A percentile compares a stretch with the other conserved stretches of the same genome.
These are phyloP conservation scores for Drosophila subquinaria DNA, from an alignment of 2,888 invertebrate genomes.

Conservation along the genomic window DNA sequence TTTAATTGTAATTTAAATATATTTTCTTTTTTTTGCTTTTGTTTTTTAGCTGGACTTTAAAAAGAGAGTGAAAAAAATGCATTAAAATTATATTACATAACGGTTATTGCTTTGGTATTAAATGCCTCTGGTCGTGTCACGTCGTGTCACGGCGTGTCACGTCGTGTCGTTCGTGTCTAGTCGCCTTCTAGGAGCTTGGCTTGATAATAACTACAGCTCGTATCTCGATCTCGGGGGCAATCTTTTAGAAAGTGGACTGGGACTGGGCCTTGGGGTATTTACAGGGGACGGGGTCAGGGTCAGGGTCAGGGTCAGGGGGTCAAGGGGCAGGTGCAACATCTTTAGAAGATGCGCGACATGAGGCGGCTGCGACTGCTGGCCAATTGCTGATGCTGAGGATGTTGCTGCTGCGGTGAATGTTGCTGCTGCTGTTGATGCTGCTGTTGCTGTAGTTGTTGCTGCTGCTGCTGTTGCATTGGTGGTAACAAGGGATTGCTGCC, in stretches of 20 bases:
- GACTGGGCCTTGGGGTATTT: constrained; percentile 32
- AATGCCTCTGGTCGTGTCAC: constrained; percentile 83
- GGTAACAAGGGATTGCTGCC: constrained; percentile 35
- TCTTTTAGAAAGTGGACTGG: constrained; percentile 53
- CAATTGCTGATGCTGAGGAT: constrained; percentile 68
- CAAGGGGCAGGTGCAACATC: constrained; percentile 42
- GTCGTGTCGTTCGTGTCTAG: constrained; percentile 28
- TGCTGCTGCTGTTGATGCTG: constrained; percentile 47
- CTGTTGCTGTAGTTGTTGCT: constrained; percentile 39
- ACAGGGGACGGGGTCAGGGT: constrained; percentile 21
- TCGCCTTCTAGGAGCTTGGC: constrained; percentile 61
- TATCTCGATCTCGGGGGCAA: constrained; percentile 27
- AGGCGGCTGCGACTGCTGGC: constrained; percentile 83
- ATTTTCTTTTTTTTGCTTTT: constrained; percentile 12
- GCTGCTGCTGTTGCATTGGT: constrained; percentile 29
- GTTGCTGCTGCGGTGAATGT: constrained; percentile 38
- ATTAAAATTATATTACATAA: constrained; percentile 80
- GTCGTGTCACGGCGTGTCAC: constrained; percentile 7
- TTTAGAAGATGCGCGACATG: constrained; percentile 85
- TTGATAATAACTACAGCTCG: constrained; percentile 10
- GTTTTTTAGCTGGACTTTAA: constrained; percentile 33
- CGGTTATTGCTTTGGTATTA: constrained; percentile 85
- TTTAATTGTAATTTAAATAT: constrained; percentile 28
- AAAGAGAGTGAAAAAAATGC: constrained; percentile 46
- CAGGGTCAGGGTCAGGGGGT: neutral